Evolutionary conservation across 2,888 invertebrate species (phyloP), one percentile per base, ranked within the genome.

Genomic region (Ferdinandea cuprea): DNA sequence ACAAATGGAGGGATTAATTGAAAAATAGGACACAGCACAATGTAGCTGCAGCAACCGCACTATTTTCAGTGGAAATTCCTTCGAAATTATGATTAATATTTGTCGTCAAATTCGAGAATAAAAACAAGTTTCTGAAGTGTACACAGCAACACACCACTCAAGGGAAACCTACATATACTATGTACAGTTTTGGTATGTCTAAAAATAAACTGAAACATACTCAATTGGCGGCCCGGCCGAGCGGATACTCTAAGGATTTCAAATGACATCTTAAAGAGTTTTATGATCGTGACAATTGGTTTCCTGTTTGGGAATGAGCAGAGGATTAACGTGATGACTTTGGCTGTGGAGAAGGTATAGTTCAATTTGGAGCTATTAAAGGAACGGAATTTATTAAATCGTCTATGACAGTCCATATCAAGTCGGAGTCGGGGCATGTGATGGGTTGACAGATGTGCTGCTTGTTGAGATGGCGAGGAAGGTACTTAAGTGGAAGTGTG

Each of bases 1-100:
- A 66, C 77, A 81, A 81, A 81, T 81, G 71, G 77, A 50, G 77
- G 77, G 65, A 81, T 81, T 81, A 81, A 81, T 81, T 81, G 81
- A 81, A 81, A 79, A 72, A 72, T 59, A 77, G 71, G 65, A 76
- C 58, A 35, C 37, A 35, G 59, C 4, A 19, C 4, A 19, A 54
- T 17, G 19, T 13, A 44, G 32, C 50, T 40, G 3, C 71, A 40
- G 17, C 50, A 58, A 37, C 35, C 46, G 2, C 44, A 42, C 42
- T 7, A 4, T 8, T 4, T 17, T 9, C 42, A 44, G 1, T n/a
- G 5, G 4, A n/a, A 40, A n/a, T 13, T 17, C 19, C 19, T 17
- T 9, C 19, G 11, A 9, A 11, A 8, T 19, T 11, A 11, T 44
- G 44, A 44, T 25, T 56, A 59, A 13, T 13, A 13, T 13, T 13